Percentiles rank a stretch among this genome's conserved stretches.
Evolutionary conservation across 1,140 invertebrate genomes (phyloP).

Genomic region (Leptinotarsa undecemlineata): DNA sequence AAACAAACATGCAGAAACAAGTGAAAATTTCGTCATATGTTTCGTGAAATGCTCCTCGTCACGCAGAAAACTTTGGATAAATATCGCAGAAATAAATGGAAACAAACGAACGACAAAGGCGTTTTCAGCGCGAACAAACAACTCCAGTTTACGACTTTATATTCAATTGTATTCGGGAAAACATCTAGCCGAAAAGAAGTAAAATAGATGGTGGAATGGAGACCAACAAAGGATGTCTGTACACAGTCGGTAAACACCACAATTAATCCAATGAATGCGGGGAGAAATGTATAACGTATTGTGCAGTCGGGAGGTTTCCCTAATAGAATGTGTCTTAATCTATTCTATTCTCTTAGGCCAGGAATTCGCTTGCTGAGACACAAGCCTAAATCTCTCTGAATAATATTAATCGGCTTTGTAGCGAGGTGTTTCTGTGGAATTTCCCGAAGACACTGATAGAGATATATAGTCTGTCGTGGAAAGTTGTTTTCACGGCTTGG

Average conservation of each 20-base stretch:
- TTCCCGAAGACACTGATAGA: slow-evolving; percentile 21
- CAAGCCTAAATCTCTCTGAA: slow-evolving; percentile 25
- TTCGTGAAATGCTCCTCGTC: no score
- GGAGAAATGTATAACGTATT: slow-evolving; percentile 23
- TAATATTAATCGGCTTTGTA: slow-evolving; percentile 29
- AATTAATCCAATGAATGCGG: slow-evolving; percentile 26
- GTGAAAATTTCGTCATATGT: no score
- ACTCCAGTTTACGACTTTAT: no score
- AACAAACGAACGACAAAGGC: no score
- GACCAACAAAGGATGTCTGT: slow-evolving; percentile 17
- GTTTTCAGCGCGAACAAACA: no score
- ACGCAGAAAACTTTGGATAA: no score
- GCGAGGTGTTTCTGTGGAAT: slow-evolving; percentile 21
- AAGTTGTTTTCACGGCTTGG: no score
- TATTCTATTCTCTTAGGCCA: slow-evolving; percentile 18
- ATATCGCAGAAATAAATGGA: no score
- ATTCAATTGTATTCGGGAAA: background rate
- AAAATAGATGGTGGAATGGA: background rate
- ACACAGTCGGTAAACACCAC: slow-evolving; percentile 26
- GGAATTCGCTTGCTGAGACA: slow-evolving; percentile 27
- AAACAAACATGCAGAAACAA: no score
- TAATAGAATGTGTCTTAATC: slow-evolving; percentile 31
- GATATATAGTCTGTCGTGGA: slow-evolving; percentile 1
- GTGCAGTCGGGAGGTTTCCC: slow-evolving; percentile 17
- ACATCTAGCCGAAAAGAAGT: background rate